Base-by-base conservation (phyloP, 1,140 invertebrate species). In the Pogonomyrmex barbatus region DNA sequence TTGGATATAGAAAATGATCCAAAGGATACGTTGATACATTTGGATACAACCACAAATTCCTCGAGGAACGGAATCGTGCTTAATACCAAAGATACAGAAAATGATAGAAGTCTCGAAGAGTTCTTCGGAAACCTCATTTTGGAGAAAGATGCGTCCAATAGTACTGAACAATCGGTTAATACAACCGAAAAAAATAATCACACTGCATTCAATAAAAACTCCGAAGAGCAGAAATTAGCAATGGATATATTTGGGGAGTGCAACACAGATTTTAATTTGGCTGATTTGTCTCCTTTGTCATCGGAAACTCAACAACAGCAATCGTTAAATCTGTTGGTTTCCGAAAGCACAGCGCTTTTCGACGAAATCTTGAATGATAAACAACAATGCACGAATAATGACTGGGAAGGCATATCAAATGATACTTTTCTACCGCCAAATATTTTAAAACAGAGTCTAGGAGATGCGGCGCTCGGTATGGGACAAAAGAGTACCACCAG, bases 401-500 rank as follows among this genome's bases (percentile, higher is more conserved):
- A 94, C 14, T 94, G 93, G 93, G 93, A 95, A 45, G 88, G 84
- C 24, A 87, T 94, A 56, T 90, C 93, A 5, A 91, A 89, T 14
- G 93, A 95, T 33, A 94, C 93, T 6, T 95, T 95, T 88, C 91
- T 95, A 76, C 94, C 94, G 45, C 89, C 93, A 8, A 93, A 90
- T 50, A 93, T 95, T 79, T 86, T 95, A 62, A 95, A 95, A 67
- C 94, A 95, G 79, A 95, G 94, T 86, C 90, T 95, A 1, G 93
- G 93, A 3, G 93, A 91, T 73, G 93, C 88, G 33, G 87, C 91
- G 0, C 68, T 91, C 10, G 90, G 90, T 14, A 50, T 91, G 60
- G 85, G 79, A 42, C 90, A 90, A 14, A 89, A 87, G 10, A 82
- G 9, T 58, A 83, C 42, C 2, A 52, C 65, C 39, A 54, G 24